Base-by-base conservation (phyloP, 2,113 vertebrate genomes). In the Colistium nudipinnis region DNA sequence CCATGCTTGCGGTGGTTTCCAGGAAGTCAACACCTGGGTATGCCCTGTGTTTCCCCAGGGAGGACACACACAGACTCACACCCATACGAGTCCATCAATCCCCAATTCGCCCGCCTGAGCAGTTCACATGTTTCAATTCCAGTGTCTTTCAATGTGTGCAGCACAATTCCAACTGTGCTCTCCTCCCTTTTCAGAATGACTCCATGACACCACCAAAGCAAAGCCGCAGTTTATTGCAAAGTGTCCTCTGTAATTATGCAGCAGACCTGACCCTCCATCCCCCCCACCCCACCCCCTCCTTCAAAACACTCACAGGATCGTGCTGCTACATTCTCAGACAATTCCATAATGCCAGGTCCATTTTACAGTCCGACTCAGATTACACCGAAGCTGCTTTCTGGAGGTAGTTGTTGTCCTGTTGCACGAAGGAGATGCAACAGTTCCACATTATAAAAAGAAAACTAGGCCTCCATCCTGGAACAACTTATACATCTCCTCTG, bases 221-320 rank as follows among this genome's bases (percentile, higher is more conserved):
- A 17, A 66, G 7, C 30, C 48, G 56, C 8, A 48, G 45, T 65
- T 69, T 49, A 19, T 38, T 49, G 24, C 35, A 19, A 30, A 44
- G 53, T 47, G 52, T n/a, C n/a, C 80, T 49, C 62, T 74, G 69
- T 83, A 71, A 75, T 83, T 54, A 77, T n/a, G 35, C 62, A 80
- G 64, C 59, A 71, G 51, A 76, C 61, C 76, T 70, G 56, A n/a
- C 11, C 25, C 67, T 60, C 39, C 45, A 24, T 55, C 41, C 19
- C 47, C 8, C 39, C 45, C 19, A 51, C 41, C 19, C 47, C 8
- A n/a, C 17, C 14, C 35, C 38, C 47, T 69, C 9, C 31, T 36
- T 4, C 49, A 52, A 6, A 44, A 43, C 4, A 24, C 44, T 53
- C 28, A 63, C 31, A 24, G 14, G 22, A 43, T 28, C 61, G 20